phyloP scores from a whole-genome alignment of 2,797 vertebrate species.

The Pipistrellus pipistrellus region DNA sequence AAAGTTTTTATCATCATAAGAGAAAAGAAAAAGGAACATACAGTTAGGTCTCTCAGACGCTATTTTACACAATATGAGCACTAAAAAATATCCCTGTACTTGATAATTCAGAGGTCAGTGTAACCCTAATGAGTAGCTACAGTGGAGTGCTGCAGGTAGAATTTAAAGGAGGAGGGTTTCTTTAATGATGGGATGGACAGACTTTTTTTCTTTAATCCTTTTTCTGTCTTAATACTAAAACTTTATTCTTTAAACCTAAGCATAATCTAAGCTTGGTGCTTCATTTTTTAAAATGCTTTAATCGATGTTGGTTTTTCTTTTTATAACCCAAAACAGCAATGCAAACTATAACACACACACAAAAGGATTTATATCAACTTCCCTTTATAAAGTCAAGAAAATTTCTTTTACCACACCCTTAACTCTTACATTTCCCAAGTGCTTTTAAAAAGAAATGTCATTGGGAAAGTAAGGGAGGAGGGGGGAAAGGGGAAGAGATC shows the following conservation, averaged over 20 bases:
- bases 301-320: conserved; percentile 63
- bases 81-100: not conserved
- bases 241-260: conserved; percentile 9
- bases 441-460: conserved; percentile 42
- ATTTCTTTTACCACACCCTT: conserved; percentile 59
- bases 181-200: not conserved
- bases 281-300: conserved; percentile 66
- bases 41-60: not conserved
- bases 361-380: conserved; percentile 66
- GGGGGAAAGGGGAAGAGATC: too few relatives aligned
- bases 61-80: not conserved
- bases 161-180: not conserved
- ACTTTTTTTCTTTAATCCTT: not conserved
- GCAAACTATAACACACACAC: conserved; percentile 64
- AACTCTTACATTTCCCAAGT: conserved; percentile 61
- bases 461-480: not conserved
- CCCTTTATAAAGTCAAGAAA: conserved; percentile 71
- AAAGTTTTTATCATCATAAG: not conserved
- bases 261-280: not conserved
- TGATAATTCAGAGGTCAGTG: not conserved
- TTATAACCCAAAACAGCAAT: conserved; percentile 67
- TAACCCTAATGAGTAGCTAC: not conserved
- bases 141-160: not conserved
- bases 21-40: not conserved
- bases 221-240: not conserved